Percentiles rank a stretch among this genome's conserved stretches.
phyloP scores from a whole-genome alignment of 2,888 invertebrate genomes.

The Aplocera efformata region DNA sequence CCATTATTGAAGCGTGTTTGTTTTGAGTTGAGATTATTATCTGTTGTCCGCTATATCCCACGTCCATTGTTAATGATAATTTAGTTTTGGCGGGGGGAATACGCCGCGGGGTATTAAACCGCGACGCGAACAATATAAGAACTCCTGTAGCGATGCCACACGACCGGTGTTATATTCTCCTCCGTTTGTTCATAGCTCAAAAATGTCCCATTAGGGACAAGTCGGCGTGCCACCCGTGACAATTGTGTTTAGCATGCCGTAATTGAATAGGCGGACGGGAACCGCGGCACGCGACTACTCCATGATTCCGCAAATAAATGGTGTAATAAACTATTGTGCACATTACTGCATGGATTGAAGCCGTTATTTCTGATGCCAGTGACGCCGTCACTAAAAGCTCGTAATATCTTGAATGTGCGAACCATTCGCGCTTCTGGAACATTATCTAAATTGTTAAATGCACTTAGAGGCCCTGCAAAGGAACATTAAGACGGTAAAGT shows the following conservation, averaged over 20 bases:
- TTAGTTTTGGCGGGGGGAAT: conserved; percentile 53
- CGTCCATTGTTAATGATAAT: conserved; percentile 45
- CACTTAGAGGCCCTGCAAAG: conserved; percentile 53
- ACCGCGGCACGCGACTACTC: conserved; percentile 63
- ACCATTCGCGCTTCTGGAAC: conserved; percentile 50
- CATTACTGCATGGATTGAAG: conserved; percentile 57
- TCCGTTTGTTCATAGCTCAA: conserved; percentile 66
- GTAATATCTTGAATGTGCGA: conserved; percentile 48
- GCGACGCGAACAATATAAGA: conserved; percentile 57
- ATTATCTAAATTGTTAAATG: conserved; percentile 71
- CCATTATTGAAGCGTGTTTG: conserved; percentile 41
- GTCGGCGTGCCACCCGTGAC: conserved; percentile 62
- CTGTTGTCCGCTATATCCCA: conserved; percentile 35
- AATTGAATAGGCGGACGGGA: conserved; percentile 76
- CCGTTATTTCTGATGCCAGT: conserved; percentile 40
- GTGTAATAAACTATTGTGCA: conserved; percentile 61
- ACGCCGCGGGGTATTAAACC: conserved; percentile 50
- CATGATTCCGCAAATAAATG: conserved; percentile 55
- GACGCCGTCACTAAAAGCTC: conserved; percentile 48
- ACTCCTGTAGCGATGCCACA: conserved; percentile 71
- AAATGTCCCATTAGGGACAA: conserved; percentile 70
- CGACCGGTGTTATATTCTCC: conserved; percentile 62
- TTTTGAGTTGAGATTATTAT: conserved; percentile 27
- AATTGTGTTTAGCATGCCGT: conserved; percentile 61
- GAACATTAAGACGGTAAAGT: conserved; percentile 41